Base-by-base conservation (phyloP, 2,888 invertebrate genomes). In the Phymatocera aterrima region DNA sequence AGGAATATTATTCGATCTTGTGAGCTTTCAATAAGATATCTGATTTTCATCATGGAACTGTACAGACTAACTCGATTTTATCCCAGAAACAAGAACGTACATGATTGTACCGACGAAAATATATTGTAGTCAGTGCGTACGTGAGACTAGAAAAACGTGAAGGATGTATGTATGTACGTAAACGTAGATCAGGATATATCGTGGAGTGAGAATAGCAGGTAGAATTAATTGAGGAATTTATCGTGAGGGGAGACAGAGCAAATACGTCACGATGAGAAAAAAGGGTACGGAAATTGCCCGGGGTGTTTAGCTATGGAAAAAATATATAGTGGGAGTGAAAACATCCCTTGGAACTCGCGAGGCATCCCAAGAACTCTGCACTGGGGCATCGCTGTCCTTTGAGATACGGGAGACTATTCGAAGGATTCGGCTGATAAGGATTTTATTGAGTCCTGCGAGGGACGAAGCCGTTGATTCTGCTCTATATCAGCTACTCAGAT, bases 261-360 rank as follows among this genome's bases (percentile, higher is more conserved):
- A 37, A 64, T 64, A 64, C 37, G 34, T 64, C 64, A 64, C 64
- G 34, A 18, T 37, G 64, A 18, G 34, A 64, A 15, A 64, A 60
- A 31, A 64, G 64, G 64, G 64, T 64, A 18, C 64, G 34, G 64
- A 64, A 64, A 64, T 64, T 64, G 64, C 64, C 37, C 37, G n/a
- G 18, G 37, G 37, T 24, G 34, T 64, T 37, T 37, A 37, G 64
- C 31, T 37, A 37, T 64, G 3, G 64, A 34, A 18, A 21, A 37
- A 64, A 37, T 12, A 64, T 37, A 37, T 18, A 64, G n/a, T 8
- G 21, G 18, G 37, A 64, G 18, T 3, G 37, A 64, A 37, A 64
- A 37, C 37, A 37, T 37, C 37, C 2, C 37, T n/a, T 10, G 12
- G 37, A 18, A 37, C 64, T 64, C 64, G 64, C 37, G 2, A 21